Conservation (phyloP, 2,888 invertebrate genomes). For the Stenodera caucasica region DNA sequence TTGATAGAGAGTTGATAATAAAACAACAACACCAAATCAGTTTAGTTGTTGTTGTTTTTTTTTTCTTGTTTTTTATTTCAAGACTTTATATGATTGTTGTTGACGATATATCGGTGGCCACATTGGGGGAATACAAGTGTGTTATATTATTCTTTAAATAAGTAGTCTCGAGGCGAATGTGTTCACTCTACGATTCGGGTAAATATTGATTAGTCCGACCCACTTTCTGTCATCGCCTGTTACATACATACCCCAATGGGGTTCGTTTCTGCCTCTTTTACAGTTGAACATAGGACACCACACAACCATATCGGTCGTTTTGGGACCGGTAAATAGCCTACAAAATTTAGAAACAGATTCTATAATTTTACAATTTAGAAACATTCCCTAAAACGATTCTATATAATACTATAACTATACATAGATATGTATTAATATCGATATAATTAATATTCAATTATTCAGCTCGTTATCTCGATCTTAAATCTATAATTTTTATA, state of each 20-base stretch:
- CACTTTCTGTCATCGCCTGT: conserved; percentile 33
- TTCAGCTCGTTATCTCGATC: conserved; percentile 18
- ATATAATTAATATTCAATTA: conserved; percentile 5
- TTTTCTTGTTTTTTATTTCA: not conserved
- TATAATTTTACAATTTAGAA: not conserved
- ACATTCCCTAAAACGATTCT: not conserved
- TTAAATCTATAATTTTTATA: conserved; percentile 16
- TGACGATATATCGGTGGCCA: conserved; percentile 2
- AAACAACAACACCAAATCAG: conserved; percentile 17
- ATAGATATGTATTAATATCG: too few relatives aligned
- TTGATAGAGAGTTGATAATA: conserved; percentile 2
- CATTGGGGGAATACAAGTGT: conserved; percentile 28
- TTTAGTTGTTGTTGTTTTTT: conserved; percentile 11
- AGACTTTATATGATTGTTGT: not conserved
- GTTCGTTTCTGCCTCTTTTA: conserved; percentile 18
- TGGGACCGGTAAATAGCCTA: not conserved
- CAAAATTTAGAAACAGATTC: not conserved
- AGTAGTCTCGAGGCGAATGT: conserved; percentile 30
- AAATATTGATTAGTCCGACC: conserved; percentile 37
- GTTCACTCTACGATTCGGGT: conserved; percentile 31
- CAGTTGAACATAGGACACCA: not conserved
- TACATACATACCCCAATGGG: conserved; percentile 27
- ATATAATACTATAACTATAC: conserved; percentile 1
- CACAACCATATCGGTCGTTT: not conserved
- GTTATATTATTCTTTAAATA: conserved; percentile 38